These are phyloP conservation scores for Lepidocyrtinus sp. DNA, from an alignment of 2,888 invertebrate genomes.

Conservation along the genomic window DNA sequence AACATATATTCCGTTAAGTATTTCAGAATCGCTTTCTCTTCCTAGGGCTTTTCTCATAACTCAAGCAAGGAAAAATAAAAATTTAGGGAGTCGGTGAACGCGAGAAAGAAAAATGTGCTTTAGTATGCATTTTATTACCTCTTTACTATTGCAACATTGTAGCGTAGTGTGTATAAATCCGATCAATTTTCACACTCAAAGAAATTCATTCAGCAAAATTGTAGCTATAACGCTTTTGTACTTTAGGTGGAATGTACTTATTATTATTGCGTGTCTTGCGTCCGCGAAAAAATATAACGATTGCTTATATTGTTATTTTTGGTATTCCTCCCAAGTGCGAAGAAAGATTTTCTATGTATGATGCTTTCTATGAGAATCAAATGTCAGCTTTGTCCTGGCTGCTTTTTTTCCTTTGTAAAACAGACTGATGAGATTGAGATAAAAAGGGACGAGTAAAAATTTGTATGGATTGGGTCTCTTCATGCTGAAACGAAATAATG, in stretches of 20 bases:
- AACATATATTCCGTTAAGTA: too few relatives aligned
- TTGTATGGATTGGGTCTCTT: constrained; percentile 7
- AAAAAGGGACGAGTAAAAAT: constrained; percentile 14
- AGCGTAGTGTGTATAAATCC: too few relatives aligned
- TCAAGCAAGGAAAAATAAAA: background rate
- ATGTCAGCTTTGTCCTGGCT: constrained; percentile 14
- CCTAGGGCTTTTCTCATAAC: background rate
- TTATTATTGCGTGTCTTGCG: background rate
- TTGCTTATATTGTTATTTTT: constrained; percentile 1
- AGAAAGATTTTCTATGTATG: background rate
- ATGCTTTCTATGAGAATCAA: constrained; percentile 5
- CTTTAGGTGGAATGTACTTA: too few relatives aligned
- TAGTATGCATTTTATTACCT: constrained; percentile 10
- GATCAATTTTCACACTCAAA: too few relatives aligned
- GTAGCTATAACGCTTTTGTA: too few relatives aligned
- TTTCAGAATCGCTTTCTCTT: background rate
- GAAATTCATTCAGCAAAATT: too few relatives aligned
- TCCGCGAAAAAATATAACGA: constrained; percentile 4
- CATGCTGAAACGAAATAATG: constrained; percentile 18
- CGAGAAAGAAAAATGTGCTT: background rate
- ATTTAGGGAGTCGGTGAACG: background rate
- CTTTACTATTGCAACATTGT: background rate
- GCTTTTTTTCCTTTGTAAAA: background rate
- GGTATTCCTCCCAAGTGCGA: background rate
- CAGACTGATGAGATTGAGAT: constrained; percentile 13